Base-by-base conservation (phyloP, 2,888 invertebrate species). In the Conops quadrifasciatus region DNA sequence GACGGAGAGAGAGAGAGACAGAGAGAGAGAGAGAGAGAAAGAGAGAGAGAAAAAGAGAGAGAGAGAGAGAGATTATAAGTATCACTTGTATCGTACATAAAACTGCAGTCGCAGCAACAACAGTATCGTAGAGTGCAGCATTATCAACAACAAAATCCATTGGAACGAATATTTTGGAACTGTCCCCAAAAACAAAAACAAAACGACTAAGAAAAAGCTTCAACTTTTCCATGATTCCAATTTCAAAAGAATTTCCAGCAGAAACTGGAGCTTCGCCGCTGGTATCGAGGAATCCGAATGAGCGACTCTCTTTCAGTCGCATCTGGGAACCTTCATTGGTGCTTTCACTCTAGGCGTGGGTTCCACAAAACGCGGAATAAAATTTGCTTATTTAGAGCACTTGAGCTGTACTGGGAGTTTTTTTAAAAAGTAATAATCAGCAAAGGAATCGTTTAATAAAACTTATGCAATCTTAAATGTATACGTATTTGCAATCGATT, bases 331-430 rank as follows among this genome's bases (percentile, higher is more conserved):
- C 81, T 82, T 81, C 85, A 85, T 85, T 85, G 85, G 84, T 83
- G 84, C 84, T 85, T 85, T 82, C 85, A 83, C 84, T 79, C 79
- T 84, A 84, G 82, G 84, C 85, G 74, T 68, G 68, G 60, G 62
- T 59, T 60, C 36, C 51, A 71, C 58, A 66, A 66, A 36, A 66
- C 59, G 66, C 65, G 60, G 71, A 71, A 30, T 65, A 51, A 49
- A 66, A 49, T 58, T 66, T 59, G 36, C 65, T 53, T 65, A 36
- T 68, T 28, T 30, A 47, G 19, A 51, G 30, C 59, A 67, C 51
- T 60, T 59, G 49, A 53, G 53, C 47, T 67, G 47, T 59, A 65
- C 30, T 30, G 51, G 28, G 59, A 11, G 28, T 21, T 7, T 36
- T 36, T 36, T 36, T 36, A 36, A 36, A n/a, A 36, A 36, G 36